Evolutionary conservation across 2,113 vertebrate species (phyloP), one percentile per base, ranked within the genome.

Genomic region (Phaetusa simplex): DNA sequence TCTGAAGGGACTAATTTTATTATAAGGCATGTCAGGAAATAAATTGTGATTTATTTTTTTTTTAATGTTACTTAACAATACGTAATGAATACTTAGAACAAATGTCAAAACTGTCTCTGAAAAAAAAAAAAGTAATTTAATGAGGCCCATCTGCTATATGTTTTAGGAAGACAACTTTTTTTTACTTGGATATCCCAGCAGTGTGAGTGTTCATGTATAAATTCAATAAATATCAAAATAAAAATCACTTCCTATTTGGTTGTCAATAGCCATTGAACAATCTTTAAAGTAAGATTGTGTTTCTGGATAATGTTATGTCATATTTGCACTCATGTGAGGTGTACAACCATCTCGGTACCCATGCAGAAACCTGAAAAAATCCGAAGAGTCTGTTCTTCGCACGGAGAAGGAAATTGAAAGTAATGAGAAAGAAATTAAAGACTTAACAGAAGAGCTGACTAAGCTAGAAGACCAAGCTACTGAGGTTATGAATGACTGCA

Each of bases 351-450:
- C 65, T 84, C 36, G 24, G 61, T 95, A 15, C 53, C 73, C 56
- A 27, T 84, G 82, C 96, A 99, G 99, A 91, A 99, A 99, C 97
- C 97, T 99, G 93, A 99, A 99, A 91, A 99, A 99, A 94, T 98
- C 96, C 5, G 97, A 99, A 94, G 99, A 99, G 47, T 94, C 98
- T 24, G 85, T 99, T 67, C 82, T 66, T 55, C 98, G 97, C 30
- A 97, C 98, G 4, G 98, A 99, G 97, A 95, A 91, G n/a, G 99
- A 99, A 97, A 97, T 98, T 89, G 97, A 97, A 65, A 98, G 99
- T 22, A 99, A 98, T 2, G 97, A 98, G 78, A 98, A 98, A 86
- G 95, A 97, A 21, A 96, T 99, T 55, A 95, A 96, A 36, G 97
- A 98, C n/a, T 85, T 99, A 82, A 98, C 96, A 34, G 98, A 98